These are phyloP conservation scores for Pyrgilauda ruficollis DNA, from an alignment of 2,113 vertebrate genomes.

Conservation along the genomic window DNA sequence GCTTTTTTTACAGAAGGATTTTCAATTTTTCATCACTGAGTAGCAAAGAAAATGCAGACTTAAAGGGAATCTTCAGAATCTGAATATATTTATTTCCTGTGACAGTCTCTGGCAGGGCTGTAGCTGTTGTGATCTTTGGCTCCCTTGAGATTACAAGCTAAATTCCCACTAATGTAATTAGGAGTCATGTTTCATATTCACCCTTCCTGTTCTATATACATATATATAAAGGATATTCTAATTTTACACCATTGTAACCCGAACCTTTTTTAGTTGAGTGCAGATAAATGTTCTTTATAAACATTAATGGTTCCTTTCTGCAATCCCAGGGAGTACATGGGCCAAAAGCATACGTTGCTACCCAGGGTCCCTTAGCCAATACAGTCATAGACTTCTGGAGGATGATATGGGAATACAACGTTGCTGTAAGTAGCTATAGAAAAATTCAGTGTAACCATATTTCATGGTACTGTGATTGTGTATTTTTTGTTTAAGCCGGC, in stretches of 20 bases:
- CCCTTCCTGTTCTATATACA: background rate
- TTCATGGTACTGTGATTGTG: background rate
- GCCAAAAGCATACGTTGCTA: constrained; percentile 93
- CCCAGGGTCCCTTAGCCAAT: constrained; percentile 93
- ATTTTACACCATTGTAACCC: background rate
- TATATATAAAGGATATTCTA: background rate
- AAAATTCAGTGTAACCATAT: background rate
- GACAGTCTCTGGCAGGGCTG: background rate
- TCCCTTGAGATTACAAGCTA: background rate
- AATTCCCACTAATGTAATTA: background rate
- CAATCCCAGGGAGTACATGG: constrained; percentile 87
- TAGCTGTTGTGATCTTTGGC: background rate
- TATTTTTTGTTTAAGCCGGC: background rate
- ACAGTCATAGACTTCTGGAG: constrained; percentile 98
- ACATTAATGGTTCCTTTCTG: constrained; percentile 12
- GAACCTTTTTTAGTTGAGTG: background rate
- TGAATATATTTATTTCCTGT: background rate
- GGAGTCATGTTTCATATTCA: background rate
- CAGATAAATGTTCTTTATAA: background rate
- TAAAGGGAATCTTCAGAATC: background rate
- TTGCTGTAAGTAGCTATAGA: constrained; percentile 81
- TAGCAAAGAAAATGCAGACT: background rate
- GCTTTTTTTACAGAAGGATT: background rate
- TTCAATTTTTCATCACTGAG: background rate
- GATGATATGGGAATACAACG: constrained; percentile 98